Conservation (phyloP, 2,888 invertebrate species). For the Stegana nigrithorax region DNA sequence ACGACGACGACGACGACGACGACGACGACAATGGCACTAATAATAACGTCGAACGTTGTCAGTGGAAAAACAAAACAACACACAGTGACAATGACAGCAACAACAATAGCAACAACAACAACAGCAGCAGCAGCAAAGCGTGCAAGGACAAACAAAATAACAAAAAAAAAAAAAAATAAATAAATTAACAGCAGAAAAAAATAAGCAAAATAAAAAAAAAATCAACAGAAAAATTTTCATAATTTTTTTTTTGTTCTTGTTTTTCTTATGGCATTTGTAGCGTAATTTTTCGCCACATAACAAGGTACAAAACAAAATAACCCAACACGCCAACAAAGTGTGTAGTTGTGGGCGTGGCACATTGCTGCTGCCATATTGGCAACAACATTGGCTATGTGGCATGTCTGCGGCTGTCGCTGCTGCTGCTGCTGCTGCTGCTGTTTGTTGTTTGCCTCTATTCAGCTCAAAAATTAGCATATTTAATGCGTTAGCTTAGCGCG, state of each 20-base stretch:
- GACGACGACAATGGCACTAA: neutral
- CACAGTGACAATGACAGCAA: neutral
- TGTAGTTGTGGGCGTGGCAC: too few species aligned
- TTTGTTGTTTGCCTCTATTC: constrained; percentile 40
- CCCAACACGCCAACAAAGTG: too few species aligned
- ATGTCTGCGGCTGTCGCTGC: too few species aligned
- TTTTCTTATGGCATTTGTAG: constrained; percentile 49
- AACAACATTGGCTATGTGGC: too few species aligned
- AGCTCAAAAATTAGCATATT: constrained; percentile 60
- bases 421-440: constrained; percentile 31
- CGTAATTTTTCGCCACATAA: constrained; percentile 57
- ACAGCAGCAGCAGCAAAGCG: neutral
- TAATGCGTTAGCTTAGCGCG: constrained; percentile 41
- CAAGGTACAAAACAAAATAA: too few species aligned
- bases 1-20: neutral
- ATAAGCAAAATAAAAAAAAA: constrained; percentile 40
- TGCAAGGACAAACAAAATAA: constrained; percentile 6
- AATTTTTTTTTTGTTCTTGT: too few species aligned
- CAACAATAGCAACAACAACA: neutral
- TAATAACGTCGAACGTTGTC: too few species aligned
- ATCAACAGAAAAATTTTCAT: constrained; percentile 45
- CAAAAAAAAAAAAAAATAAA: constrained; percentile 25
- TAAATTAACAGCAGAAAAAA: constrained; percentile 10
- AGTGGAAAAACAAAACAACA: neutral
- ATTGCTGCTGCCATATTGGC: too few species aligned